phyloP scores from a whole-genome alignment of 2,888 invertebrate species.

The Calephelis perditalis region DNA sequence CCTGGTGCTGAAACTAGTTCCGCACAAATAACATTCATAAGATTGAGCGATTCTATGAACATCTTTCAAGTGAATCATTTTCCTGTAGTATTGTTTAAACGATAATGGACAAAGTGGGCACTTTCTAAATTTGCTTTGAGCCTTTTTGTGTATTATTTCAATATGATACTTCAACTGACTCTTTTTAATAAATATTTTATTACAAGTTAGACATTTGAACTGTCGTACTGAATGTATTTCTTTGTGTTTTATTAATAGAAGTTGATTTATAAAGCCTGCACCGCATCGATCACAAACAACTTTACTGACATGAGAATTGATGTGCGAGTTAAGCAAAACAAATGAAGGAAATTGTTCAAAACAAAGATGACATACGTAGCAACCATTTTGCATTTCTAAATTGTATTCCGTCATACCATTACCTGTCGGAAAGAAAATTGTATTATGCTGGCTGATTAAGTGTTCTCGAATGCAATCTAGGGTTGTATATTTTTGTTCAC shows the following conservation, averaged over 20 bases:
- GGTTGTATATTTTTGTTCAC: conserved; percentile 33
- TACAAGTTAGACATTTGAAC: conserved; percentile 50
- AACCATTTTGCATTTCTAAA: conserved; percentile 38
- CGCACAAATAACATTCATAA: conserved; percentile 45
- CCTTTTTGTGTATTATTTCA: conserved; percentile 48
- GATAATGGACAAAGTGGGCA: conserved; percentile 43
- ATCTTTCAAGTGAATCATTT: conserved; percentile 43
- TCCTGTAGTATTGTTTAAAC: conserved; percentile 50
- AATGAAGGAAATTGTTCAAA: conserved; percentile 40
- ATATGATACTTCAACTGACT: conserved; percentile 62
- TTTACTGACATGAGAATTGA: conserved; percentile 49
- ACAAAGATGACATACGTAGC: conserved; percentile 46
- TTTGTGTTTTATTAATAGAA: conserved; percentile 43
- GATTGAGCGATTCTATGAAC: conserved; percentile 42
- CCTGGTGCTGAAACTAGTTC: conserved; percentile 37
- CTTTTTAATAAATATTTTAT: conserved; percentile 54
- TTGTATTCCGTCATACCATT: conserved; percentile 53
- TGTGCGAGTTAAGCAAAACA: conserved; percentile 42
- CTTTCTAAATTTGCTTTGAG: conserved; percentile 37
- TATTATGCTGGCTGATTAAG: conserved; percentile 37
- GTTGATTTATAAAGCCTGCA: conserved; percentile 44
- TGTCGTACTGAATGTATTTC: conserved; percentile 39
- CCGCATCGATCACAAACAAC: conserved; percentile 45
- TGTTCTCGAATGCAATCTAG: conserved; percentile 40
- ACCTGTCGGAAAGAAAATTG: conserved; percentile 36